phyloP scores from a whole-genome alignment of 2,797 vertebrate species.

The Fundulus diaphanus region DNA sequence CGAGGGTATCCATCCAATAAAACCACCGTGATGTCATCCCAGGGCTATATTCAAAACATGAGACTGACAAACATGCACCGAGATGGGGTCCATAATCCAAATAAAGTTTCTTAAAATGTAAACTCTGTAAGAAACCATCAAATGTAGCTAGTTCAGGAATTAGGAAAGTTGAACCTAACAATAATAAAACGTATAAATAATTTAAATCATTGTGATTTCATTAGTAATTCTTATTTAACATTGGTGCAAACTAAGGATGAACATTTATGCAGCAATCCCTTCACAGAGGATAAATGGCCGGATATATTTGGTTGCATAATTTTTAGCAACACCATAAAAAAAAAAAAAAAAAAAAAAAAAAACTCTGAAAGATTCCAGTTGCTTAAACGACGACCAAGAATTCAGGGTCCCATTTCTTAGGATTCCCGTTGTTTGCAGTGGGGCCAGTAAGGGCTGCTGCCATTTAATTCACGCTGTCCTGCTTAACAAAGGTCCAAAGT shows the following conservation, averaged over 20 bases:
- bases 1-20: conserved; percentile 23
- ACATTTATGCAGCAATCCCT: too few species aligned
- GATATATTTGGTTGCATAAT: not conserved
- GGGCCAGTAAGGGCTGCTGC: too few species aligned
- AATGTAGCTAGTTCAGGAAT: not conserved
- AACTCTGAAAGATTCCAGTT: not conserved
- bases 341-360: too few species aligned
- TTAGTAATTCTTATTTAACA: too few species aligned
- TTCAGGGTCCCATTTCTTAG: not conserved
- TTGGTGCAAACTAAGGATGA: too few species aligned
- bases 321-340: too few species aligned
- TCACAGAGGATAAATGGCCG: not conserved
- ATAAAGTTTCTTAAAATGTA: too few species aligned
- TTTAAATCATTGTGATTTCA: not conserved
- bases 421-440: not conserved
- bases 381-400: not conserved
- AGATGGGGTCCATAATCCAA: not conserved
- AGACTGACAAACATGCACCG: not conserved
- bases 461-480: too few species aligned
- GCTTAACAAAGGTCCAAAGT: not conserved
- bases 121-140: not conserved
- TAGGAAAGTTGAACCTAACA: not conserved
- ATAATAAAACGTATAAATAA: not conserved
- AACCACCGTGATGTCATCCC: not conserved
- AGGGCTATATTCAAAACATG: not conserved